phyloP scores from a whole-genome alignment of 2,888 invertebrate species.

The Drosophila nr. fundita region DNA sequence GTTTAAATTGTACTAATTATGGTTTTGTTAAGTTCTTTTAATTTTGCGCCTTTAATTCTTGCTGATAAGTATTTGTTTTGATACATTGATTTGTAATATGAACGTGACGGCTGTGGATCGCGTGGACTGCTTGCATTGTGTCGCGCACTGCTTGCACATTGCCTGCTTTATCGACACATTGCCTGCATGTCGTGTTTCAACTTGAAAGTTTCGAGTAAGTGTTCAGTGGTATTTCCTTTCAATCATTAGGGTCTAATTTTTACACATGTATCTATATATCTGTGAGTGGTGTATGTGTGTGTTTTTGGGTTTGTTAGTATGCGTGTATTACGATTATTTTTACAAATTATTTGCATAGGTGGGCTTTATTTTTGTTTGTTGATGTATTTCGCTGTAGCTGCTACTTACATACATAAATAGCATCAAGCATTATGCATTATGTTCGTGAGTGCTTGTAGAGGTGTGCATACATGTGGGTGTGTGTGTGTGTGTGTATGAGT shows the following conservation, averaged over 20 bases:
- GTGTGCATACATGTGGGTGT: slow-evolving; percentile 22
- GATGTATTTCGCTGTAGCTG: slow-evolving; percentile 54
- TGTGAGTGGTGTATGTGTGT: slow-evolving; percentile 29
- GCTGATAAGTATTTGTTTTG: slow-evolving; percentile 42
- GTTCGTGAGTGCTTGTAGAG: slow-evolving; percentile 24
- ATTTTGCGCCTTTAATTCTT: slow-evolving; percentile 41
- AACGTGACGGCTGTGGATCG: slow-evolving; percentile 25
- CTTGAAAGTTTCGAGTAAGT: slow-evolving; percentile 13
- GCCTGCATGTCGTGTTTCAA: slow-evolving; percentile 9
- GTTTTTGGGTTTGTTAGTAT: slow-evolving; percentile 16
- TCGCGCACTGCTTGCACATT: slow-evolving; percentile 21
- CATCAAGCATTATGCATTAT: slow-evolving; percentile 58
- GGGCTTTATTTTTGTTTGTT: slow-evolving; percentile 78
- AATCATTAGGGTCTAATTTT: slow-evolving; percentile 43
- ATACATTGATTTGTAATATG: slow-evolving; percentile 21
- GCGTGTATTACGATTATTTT: slow-evolving; percentile 62
- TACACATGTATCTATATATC: slow-evolving; percentile 47
- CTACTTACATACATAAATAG: slow-evolving; percentile 57
- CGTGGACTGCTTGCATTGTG: slow-evolving; percentile 16
- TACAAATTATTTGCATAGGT: slow-evolving; percentile 79
- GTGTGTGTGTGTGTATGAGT: slow-evolving; percentile 38
- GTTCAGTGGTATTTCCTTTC: slow-evolving; percentile 28
- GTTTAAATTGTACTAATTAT: slow-evolving; percentile 81
- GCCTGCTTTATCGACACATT: slow-evolving; percentile 32
- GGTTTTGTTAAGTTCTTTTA: slow-evolving; percentile 42